Evolutionary conservation across 2,888 invertebrate species (phyloP), one percentile per base, ranked within the genome.

Genomic region (Acanthopleura granulata): DNA sequence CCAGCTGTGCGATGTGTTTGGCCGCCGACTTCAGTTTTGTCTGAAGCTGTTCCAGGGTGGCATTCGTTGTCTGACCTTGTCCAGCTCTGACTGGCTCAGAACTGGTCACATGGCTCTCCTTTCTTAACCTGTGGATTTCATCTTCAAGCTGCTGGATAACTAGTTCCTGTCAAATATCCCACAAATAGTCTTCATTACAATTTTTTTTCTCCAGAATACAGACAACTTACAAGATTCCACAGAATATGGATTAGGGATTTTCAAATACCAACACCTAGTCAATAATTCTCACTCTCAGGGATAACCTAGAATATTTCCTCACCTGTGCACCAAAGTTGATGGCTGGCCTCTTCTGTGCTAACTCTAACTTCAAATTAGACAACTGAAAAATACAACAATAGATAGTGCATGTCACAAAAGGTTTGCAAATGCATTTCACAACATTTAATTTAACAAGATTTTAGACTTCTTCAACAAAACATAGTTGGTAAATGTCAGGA

Each of bases 111-210:
- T 51, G 61, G 18, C 49, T 49, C n/a, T 74, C 70, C 50, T 84
- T 78, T n/a, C 82, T 79, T 27, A 88, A 78, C 27, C 82, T 80
- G 71, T 79, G 75, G 9, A 90, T 84, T 80, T 90, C 90, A 77
- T 88, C 89, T 76, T 90, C 86, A 16, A 90, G 80, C 75, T 90
- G 89, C 76, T 90, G 90, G 27, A 90, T 90, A 49, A 89, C 80
- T 49, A 90, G 75, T 74, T 90, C 90, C 88, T 90, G 79, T 0
- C 3, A 40, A 40, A 40, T 6, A 40, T 40, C 9, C 40, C 40
- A 40, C 40, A 40, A 40, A 40, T 6, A 40, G 9, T 3, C 3
- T 40, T 40, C 40, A 40, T 9, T 40, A 9, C 40, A 40, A 3
- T 40, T 40, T n/a, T n/a, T 40, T 40, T 40, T 9, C 40, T 40